Evolutionary conservation across 2,797 vertebrate species (phyloP).

Genomic region (Neopelma chrysocephalum): DNA sequence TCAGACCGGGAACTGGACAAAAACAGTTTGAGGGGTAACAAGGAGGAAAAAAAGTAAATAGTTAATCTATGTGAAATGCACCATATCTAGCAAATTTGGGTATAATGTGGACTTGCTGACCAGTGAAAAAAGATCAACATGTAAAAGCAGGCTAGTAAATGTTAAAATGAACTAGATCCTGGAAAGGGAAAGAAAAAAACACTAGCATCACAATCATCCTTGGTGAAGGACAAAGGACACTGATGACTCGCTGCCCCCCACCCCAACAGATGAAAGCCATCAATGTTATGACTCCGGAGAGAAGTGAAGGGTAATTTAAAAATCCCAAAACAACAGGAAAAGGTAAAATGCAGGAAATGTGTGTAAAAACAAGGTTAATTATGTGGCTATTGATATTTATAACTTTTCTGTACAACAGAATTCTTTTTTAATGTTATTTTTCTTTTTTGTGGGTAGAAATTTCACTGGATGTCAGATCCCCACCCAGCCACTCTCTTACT

Average conservation of each 20-base stretch:
- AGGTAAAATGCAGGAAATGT: not conserved
- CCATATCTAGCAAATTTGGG: not conserved
- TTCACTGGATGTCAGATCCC: not conserved
- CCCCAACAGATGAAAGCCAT: not conserved
- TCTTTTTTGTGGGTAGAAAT: not conserved
- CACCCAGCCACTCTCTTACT: not conserved
- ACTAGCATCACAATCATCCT: not conserved
- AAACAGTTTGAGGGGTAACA: not conserved
- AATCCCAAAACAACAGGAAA: rapidly evolving
- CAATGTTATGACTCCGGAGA: not conserved
- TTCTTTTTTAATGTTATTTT: not conserved
- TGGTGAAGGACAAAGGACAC: not conserved
- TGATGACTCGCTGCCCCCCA: not conserved
- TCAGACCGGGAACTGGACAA: not conserved
- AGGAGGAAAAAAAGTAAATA: not conserved
- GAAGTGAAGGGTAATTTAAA: not conserved
- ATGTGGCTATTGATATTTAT: not conserved
- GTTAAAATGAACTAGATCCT: not conserved
- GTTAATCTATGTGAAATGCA: not conserved
- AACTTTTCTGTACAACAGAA: not conserved
- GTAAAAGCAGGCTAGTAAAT: not conserved
- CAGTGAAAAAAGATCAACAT: not conserved
- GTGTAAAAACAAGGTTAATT: not conserved
- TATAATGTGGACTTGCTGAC: not conserved
- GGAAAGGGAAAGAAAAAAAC: not conserved